Evolutionary conservation across 1,140 invertebrate species (phyloP).

Genomic region (Trichonephila clavata): DNA sequence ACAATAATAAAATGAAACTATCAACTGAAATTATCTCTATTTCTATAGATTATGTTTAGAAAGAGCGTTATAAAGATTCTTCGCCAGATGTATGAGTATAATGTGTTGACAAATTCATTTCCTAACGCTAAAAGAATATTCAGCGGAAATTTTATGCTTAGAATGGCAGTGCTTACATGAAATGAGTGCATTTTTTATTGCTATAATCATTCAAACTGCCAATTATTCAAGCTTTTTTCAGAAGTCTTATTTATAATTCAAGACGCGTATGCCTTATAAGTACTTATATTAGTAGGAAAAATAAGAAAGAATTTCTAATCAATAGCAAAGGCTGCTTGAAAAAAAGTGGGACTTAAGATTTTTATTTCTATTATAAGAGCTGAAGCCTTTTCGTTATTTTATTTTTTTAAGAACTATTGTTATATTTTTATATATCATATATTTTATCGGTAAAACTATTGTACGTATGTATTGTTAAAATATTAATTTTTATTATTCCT

Average conservation of each 20-base stretch:
- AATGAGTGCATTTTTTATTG: not conserved
- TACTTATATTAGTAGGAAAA: not conserved
- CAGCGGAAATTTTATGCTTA: not conserved
- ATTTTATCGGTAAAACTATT: too few species aligned
- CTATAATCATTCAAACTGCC: not conserved
- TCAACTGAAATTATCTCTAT: too few species aligned
- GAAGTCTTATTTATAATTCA: constrained; percentile 3
- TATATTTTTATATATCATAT: too few species aligned
- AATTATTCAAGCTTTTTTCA: not conserved
- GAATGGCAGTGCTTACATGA: not conserved
- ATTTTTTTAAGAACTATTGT: too few species aligned
- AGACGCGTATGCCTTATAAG: not conserved
- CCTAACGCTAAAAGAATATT: not conserved
- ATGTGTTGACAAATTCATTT: not conserved
- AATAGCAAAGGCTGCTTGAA: not conserved
- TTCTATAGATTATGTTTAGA: too few species aligned
- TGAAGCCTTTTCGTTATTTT: too few species aligned
- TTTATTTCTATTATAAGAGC: not conserved
- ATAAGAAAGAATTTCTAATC: not conserved
- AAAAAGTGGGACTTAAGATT: not conserved
- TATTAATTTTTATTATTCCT: too few species aligned
- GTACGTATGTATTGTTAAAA: too few species aligned
- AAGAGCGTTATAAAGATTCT: not conserved
- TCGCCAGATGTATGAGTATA: not conserved
- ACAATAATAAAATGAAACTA: too few species aligned